These are phyloP conservation scores for Montipora cactus DNA, from an alignment of 64 coral and sea anemone species.

Conservation along the genomic window DNA sequence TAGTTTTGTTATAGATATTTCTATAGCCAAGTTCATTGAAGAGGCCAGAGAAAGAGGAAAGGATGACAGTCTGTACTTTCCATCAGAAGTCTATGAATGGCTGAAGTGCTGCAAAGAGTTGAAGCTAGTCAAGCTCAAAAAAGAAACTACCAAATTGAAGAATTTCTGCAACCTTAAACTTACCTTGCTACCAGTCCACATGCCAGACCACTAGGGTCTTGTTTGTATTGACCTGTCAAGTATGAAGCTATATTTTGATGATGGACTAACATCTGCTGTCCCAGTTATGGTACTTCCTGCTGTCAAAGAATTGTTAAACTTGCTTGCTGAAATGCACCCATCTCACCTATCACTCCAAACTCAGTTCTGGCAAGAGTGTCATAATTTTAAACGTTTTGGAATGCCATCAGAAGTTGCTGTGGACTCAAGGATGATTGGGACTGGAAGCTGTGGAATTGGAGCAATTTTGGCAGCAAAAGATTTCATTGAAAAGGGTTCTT, in stretches of 20 bases:
- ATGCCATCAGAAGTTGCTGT: slow-evolving; percentile 40
- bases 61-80: slow-evolving; percentile 32
- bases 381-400: slow-evolving; percentile 9
- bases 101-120: slow-evolving; percentile 27
- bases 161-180: slow-evolving; percentile 26
- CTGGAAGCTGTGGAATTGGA: slow-evolving; percentile 66
- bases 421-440: slow-evolving; percentile 55
- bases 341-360: slow-evolving; percentile 4
- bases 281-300: background rate
- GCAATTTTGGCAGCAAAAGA: slow-evolving; percentile 58
- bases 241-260: slow-evolving; percentile 68
- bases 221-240: slow-evolving; percentile 23
- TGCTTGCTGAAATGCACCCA: slow-evolving; percentile 32
- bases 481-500: background rate
- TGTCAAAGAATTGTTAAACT: slow-evolving; percentile 55
- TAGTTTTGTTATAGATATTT: slow-evolving; percentile 56
- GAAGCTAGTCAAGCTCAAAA: background rate
- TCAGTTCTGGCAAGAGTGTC: slow-evolving; percentile 14
- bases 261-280: slow-evolving; percentile 33
- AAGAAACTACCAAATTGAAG: background rate
- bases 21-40: background rate
- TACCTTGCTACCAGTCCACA: slow-evolving; percentile 62
- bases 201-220: slow-evolving; percentile 65
- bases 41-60: background rate
- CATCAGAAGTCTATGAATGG: slow-evolving; percentile 52